Evolutionary conservation across 2,888 invertebrate genomes (phyloP), one percentile per base, ranked within the genome.

Genomic region (Taphrorychus bicolor): DNA sequence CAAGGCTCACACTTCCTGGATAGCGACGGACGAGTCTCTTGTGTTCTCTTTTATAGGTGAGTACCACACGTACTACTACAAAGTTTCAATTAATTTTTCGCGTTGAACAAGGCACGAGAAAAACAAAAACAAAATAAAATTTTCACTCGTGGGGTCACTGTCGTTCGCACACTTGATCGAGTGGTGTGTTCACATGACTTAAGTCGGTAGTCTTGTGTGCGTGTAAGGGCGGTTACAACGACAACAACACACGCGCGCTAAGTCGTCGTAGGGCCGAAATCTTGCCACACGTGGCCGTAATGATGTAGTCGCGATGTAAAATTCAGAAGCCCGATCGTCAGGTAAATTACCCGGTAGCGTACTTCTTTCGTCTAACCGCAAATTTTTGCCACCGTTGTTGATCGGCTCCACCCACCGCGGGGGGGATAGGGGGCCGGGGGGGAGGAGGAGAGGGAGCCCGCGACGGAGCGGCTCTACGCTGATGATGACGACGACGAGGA

Each of bases 351-450:
- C 61, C 69, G 69, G 69, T 69, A 69, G 69, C 61, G 64, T 64
- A 64, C 59, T 69, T 69, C 69, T 69, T 69, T 69, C 60, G 65
- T 69, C 64, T 64, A 64, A 65, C 69, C 69, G 65, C 69, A 64
- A 57, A 69, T 69, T 69, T 69, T 69, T 69, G 69, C 69, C 61
- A 64, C 64, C 69, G 69, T 54, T 59, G 57, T 45, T 64, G 64
- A 60, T 63, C 62, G 61, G 63, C 69, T 69, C 69, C 69, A 65
- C 69, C 69, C 69, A 69, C 69, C 67, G 82, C 82, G 80, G 83
- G 83, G 85, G 83, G 83, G 84, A 83, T 83, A 80, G 76, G 76
- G 73, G 76, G n/a, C n/a, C 81, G 81, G 83, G 84, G 83, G 82
- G 83, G 83, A 83, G 69, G 72, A 53, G 62, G 59, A 19, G 18